Percentiles rank a stretch among this genome's conserved stretches.
Evolutionary conservation across 1,140 invertebrate species (phyloP).

Genomic region (Zaprionus kolodkinae): DNA sequence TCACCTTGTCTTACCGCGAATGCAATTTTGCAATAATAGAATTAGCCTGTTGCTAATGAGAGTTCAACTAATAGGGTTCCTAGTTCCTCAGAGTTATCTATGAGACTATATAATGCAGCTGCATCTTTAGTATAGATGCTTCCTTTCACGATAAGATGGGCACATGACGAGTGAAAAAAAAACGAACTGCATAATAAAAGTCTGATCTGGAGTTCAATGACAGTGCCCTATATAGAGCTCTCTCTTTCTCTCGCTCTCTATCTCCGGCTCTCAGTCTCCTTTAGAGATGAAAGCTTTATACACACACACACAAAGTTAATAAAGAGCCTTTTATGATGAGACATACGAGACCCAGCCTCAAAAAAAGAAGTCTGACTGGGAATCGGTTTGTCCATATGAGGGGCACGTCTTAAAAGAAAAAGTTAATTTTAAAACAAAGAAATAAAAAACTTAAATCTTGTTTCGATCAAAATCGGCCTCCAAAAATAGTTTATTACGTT

Average conservation of each 20-base stretch:
- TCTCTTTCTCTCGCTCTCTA: not conserved
- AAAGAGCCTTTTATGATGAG: constrained; percentile 18
- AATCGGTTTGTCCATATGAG: constrained; percentile 33
- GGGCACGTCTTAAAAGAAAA: constrained; percentile 56
- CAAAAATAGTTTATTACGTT: constrained; percentile 18
- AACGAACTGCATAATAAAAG: constrained; percentile 14
- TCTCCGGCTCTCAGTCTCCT: constrained; percentile 10
- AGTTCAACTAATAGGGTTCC: constrained; percentile 2
- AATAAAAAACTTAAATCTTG: constrained; percentile 27
- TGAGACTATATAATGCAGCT: not conserved
- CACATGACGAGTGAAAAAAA: constrained; percentile 7
- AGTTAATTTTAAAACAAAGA: constrained; percentile 58
- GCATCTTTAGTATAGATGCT: not conserved
- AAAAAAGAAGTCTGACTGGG: constrained; percentile 19
- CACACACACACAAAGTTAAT: not conserved
- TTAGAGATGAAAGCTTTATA: constrained; percentile 22
- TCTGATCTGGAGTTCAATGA: constrained; percentile 48
- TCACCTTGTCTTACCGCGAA: constrained; percentile 21
- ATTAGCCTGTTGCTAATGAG: not conserved
- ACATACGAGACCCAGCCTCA: constrained; percentile 43
- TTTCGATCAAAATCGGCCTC: not conserved
- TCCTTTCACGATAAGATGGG: constrained; percentile 5
- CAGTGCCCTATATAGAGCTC: constrained; percentile 41
- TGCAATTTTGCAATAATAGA: constrained; percentile 15
- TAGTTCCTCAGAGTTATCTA: not conserved